These are phyloP conservation scores for Hyposoter dolosus DNA, from an alignment of 2,888 invertebrate species.

Conservation along the genomic window DNA sequence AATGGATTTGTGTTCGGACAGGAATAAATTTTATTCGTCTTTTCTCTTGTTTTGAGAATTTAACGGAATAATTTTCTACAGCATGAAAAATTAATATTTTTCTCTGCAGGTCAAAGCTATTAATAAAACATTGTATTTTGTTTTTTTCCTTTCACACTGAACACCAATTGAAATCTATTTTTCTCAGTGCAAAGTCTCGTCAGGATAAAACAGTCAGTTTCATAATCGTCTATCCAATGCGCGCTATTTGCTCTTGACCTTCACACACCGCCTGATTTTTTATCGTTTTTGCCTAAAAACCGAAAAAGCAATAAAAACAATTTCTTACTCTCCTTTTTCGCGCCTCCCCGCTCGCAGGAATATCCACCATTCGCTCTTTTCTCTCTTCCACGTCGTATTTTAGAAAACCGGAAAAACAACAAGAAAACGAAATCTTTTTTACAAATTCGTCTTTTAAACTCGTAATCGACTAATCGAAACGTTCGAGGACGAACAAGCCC, in stretches of 20 bases:
- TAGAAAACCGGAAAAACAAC: background rate
- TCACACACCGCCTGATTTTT: background rate
- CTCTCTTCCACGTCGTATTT: conserved; percentile 5
- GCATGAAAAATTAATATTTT: background rate
- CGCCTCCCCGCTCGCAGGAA: conserved; percentile 13
- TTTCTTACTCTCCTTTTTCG: conserved; percentile 2
- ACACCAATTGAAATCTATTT: background rate
- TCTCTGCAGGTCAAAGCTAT: background rate
- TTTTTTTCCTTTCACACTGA: background rate
- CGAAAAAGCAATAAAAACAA: conserved; percentile 28
- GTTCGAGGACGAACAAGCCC: conserved; percentile 75
- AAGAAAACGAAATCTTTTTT: conserved; percentile 13
- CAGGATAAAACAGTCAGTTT: background rate
- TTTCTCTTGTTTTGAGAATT: background rate
- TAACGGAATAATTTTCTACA: background rate
- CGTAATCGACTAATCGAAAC: conserved; percentile 69
- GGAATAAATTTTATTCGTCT: background rate
- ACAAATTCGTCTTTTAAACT: conserved; percentile 59
- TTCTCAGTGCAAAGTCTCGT: background rate
- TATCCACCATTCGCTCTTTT: conserved; percentile 23
- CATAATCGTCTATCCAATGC: background rate
- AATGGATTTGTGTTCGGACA: background rate
- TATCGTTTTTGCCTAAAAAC: conserved; percentile 20
- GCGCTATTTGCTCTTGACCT: background rate
- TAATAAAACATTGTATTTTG: background rate